Conservation (phyloP, 2,113 vertebrate genomes). For the Sinocyclocheilus anophthalmus region DNA sequence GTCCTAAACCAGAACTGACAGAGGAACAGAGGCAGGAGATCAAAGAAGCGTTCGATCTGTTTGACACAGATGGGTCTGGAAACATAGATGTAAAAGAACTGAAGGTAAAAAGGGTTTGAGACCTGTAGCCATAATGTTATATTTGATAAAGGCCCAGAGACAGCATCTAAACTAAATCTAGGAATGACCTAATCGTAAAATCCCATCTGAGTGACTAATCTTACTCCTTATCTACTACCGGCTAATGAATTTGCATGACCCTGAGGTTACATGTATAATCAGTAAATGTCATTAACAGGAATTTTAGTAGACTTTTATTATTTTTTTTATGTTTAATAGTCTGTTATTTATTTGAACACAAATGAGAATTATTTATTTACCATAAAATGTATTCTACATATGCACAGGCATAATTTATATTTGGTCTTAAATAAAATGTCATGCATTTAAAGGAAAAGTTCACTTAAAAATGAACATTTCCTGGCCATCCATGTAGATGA, state of each 20-base stretch:
- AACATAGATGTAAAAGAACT: conserved; percentile 91
- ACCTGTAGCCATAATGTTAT: background rate
- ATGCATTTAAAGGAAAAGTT: background rate
- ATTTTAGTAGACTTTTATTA: background rate
- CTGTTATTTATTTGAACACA: background rate
- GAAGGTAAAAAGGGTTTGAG: conserved; percentile 74
- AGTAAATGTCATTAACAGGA: background rate
- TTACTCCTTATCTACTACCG: background rate
- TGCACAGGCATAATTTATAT: background rate
- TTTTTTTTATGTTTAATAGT: background rate
- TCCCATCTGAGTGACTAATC: background rate
- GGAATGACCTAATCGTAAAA: background rate
- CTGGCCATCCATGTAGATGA: too few relatives aligned
- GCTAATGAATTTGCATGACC: background rate
- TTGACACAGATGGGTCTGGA: conserved; percentile 88
- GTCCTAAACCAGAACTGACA: conserved; percentile 81
- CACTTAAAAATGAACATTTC: background rate
- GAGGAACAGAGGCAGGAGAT: conserved; percentile 93
- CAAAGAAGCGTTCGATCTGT: conserved; percentile 92
- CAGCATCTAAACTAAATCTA: background rate
- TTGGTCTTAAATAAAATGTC: background rate
- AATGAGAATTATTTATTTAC: background rate
- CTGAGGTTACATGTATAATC: background rate
- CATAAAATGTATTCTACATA: background rate
- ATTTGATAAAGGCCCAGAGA: background rate